Conservation (phyloP, 2,113 vertebrate genomes). For the Geothlypis trichas region DNA sequence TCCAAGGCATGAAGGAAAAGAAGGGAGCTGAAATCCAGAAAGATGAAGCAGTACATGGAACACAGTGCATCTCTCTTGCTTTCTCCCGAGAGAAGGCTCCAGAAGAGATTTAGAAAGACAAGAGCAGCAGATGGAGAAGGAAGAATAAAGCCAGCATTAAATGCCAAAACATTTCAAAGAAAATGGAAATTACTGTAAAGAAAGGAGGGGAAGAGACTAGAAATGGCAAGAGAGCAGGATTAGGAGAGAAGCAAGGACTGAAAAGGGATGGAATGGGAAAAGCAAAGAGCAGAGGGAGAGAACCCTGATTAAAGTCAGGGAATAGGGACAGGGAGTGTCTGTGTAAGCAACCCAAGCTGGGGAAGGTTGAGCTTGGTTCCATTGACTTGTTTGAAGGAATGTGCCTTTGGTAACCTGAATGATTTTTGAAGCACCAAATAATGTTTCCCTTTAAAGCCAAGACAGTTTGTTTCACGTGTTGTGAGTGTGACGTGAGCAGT, state of each 20-base stretch:
- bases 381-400: not conserved
- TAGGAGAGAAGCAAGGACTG: not conserved
- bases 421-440: not conserved
- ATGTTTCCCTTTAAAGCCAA: not conserved
- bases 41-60: not conserved
- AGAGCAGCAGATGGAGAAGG: constrained; percentile 63
- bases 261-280: not conserved
- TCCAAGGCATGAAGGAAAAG: not conserved
- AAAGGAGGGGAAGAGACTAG: constrained; percentile 25
- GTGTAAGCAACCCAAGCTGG: not conserved
- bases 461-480: not conserved
- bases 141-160: constrained; percentile 62
- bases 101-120: constrained; percentile 65
- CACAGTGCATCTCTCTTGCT: not conserved
- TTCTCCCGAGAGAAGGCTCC: constrained; percentile 26
- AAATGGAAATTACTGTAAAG: constrained; percentile 66
- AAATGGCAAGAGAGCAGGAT: not conserved
- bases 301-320: not conserved
- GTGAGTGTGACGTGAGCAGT: not conserved
- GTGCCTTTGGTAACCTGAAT: not conserved
- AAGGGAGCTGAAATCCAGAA: not conserved
- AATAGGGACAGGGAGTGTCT: not conserved
- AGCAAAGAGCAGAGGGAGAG: not conserved
- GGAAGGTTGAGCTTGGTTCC: not conserved
- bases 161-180: constrained; percentile 64